Base-by-base conservation (phyloP, 2,888 invertebrate genomes). In the Myathropa florea region DNA sequence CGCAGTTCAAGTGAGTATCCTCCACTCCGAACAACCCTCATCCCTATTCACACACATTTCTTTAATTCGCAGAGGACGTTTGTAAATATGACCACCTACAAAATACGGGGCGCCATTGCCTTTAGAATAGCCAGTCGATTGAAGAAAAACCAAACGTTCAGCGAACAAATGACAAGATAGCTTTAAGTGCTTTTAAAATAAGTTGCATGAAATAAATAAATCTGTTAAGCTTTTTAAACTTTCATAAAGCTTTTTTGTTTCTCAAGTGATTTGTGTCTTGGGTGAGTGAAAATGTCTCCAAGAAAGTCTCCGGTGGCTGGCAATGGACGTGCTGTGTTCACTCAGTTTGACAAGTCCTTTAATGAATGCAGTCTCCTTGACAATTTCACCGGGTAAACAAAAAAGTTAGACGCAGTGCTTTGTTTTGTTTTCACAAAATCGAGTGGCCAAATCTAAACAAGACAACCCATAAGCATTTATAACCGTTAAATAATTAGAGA, bases 1-100 rank as follows among this genome's bases (percentile, higher is more conserved):
- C 92, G 97, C 97, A 1, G 92, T 98, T 65, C 97, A 90, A 94
- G 97, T 96, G 90, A 89, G 46, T 86, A 6, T n/a, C 10, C 9
- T 10, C 2, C 23, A n/a, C 3, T 4, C 23, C 3, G 55, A n/a
- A 33, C 39, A 46, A 4, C 46, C n/a, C 4, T 0, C 46, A 46
- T 2, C 7, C 24, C 33, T 26, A 65, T 24, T n/a, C 4, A 46
- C 33, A 2, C 2, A 3, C 39, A 53, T 26, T 14, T 26, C 0
- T 65, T 53, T 26, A 4, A 4, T 80, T 85, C 59, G 7, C 57
- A 85, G 85, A 64, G 64, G 1, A 36, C 85, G 0, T 12, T 77
- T 1, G 53, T 68, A 14, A 82, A 77, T 14, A 14, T 57, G 9
- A 26, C 72, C 3, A 77, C 82, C 23, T 85, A 85, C 39, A 59